phyloP scores from a whole-genome alignment of 2,888 invertebrate species.

The Cantharis nigra region DNA sequence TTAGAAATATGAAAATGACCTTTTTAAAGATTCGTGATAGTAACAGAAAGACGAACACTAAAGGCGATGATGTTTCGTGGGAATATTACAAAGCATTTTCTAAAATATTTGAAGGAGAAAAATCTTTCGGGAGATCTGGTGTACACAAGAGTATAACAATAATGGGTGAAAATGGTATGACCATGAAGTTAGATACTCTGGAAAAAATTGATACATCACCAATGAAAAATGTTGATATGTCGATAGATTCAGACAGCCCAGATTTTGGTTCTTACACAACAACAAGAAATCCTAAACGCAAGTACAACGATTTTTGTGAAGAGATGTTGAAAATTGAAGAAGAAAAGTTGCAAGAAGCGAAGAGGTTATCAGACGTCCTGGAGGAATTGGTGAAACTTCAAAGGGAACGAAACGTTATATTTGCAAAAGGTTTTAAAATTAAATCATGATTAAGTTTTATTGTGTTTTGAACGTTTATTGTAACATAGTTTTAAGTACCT shows the following conservation, averaged over 20 bases:
- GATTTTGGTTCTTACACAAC: not conserved
- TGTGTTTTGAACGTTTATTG: not conserved
- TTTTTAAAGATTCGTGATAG: not conserved
- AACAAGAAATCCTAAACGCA: not conserved
- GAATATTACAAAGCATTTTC: not conserved
- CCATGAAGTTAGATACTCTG: not conserved
- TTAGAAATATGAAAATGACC: not conserved
- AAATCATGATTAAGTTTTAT: not conserved
- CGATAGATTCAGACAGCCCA: not conserved
- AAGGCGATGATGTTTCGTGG: not conserved
- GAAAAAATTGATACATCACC: not conserved
- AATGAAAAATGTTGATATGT: not conserved
- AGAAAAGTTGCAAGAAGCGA: not conserved
- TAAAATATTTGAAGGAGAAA: not conserved
- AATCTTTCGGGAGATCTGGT: not conserved
- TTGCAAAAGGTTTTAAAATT: not conserved
- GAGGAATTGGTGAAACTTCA: not conserved
- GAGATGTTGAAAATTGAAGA: not conserved
- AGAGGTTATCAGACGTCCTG: not conserved
- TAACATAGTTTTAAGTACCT: not conserved
- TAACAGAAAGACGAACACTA: not conserved
- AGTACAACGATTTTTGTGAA: not conserved
- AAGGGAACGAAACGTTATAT: not conserved
- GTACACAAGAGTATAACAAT: not conserved
- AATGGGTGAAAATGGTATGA: not conserved